Percentiles rank a stretch among this genome's conserved stretches.
phyloP scores from a whole-genome alignment of 2,797 vertebrate genomes.

The Luscinia megarhynchos region DNA sequence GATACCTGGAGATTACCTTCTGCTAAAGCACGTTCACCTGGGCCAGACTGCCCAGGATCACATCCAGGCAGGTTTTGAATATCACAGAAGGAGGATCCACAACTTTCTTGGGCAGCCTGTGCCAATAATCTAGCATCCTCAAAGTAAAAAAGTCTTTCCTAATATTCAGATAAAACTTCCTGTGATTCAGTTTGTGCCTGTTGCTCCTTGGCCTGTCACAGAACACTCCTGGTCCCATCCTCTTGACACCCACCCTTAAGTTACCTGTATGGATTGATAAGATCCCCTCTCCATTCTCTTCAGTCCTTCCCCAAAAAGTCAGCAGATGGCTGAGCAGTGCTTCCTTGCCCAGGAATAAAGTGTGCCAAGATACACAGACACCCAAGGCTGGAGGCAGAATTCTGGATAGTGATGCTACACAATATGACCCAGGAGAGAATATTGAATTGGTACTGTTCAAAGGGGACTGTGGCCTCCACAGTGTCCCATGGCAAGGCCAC shows the following conservation, averaged over 20 bases:
- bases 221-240: background rate
- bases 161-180: background rate
- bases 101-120: background rate
- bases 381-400: background rate
- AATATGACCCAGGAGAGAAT: background rate
- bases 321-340: background rate
- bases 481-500: background rate
- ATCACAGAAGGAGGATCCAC: background rate
- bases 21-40: background rate
- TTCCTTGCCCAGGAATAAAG: background rate
- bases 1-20: background rate
- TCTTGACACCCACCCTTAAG: background rate
- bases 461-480: too few relatives aligned
- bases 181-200: background rate
- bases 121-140: background rate
- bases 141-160: background rate
- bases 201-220: background rate
- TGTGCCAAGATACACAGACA: fast-evolving
- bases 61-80: background rate
- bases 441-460: background rate
- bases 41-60: background rate
- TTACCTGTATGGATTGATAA: background rate
- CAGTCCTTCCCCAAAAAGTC: background rate
- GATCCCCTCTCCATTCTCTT: background rate
- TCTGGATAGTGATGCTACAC: background rate